phyloP scores from a whole-genome alignment of 2,888 invertebrate species.

The Epistrophe grossulariae region DNA sequence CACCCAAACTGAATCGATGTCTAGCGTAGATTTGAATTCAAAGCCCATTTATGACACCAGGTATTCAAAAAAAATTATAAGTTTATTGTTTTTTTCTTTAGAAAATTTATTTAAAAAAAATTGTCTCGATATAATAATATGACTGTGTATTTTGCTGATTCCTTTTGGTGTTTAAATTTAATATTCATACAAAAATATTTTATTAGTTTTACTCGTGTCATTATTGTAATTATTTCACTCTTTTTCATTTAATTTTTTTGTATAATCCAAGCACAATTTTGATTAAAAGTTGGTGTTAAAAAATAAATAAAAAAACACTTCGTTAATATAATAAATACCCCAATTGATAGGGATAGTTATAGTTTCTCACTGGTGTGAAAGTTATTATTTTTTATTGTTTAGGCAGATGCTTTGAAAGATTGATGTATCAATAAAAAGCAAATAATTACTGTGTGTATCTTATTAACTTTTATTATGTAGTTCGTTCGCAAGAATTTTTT shows the following conservation, averaged over 20 bases:
- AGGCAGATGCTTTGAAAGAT: too few relatives aligned
- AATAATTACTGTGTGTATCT: too few relatives aligned
- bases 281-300: background rate
- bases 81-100: conserved; percentile 41
- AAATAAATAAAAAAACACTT: background rate
- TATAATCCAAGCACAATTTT: background rate
- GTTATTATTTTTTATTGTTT: too few relatives aligned
- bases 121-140: conserved; percentile 48
- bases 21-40: conserved; percentile 78
- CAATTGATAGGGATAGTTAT: background rate
- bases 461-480: too few relatives aligned
- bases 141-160: conserved; percentile 65
- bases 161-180: conserved; percentile 49
- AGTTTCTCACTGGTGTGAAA: too few relatives aligned
- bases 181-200: conserved; percentile 6
- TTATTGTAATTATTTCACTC: conserved; percentile 5
- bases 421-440: too few relatives aligned
- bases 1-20: conserved; percentile 78
- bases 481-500: too few relatives aligned
- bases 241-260: conserved; percentile 3
- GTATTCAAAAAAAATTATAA: conserved; percentile 75
- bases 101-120: conserved; percentile 38
- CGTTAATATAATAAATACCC: background rate
- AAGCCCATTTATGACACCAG: conserved; percentile 79
- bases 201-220: conserved; percentile 23